Evolutionary conservation across 2,888 invertebrate species (phyloP), one percentile per base, ranked within the genome.

Genomic region (Ectropis crepuscularia): DNA sequence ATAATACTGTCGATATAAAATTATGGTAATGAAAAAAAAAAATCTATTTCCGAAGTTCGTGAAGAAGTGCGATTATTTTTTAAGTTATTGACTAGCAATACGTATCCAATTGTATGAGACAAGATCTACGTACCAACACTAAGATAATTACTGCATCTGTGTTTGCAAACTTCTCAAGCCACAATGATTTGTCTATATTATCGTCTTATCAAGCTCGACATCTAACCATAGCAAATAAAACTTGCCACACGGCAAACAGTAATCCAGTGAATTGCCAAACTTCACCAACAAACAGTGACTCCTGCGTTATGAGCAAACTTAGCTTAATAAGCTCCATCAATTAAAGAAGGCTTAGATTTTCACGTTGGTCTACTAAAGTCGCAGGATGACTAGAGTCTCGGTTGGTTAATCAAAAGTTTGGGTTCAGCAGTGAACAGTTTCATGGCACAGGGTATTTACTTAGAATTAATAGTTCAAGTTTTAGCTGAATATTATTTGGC

Each of bases 251-350:
- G 50, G 48, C 53, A 47, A 48, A 58, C 57, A 54, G 59, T 73
- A 78, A 77, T 76, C 72, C 70, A 57, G 65, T 60, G 70, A 78
- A 76, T 72, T 72, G 71, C 70, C 64, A 53, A 78, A 77, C 66
- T 77, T 75, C 46, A 57, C 50, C 60, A 69, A 67, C 67, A 69
- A 77, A 57, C 48, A 70, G 73, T 59, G 39, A 74, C 65, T 68
- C 61, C 59, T 60, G 65, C 70, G 68, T 72, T 81, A 82, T 72
- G 78, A 74, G 70, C 73, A 68, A 81, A 82, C 68, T 85, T 82
- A 62, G 72, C 74, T 75, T 74, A 74, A 76, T 74, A 74, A 70
- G 66, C 69, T 68, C 28, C 68, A 69, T 73, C 72, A 75, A 76
- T 75, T 75, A 69, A 71, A 71, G 67, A 54, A 66, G 61, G 61